Conservation (phyloP, 1,140 invertebrate species). For the Andricus grossulariae region DNA sequence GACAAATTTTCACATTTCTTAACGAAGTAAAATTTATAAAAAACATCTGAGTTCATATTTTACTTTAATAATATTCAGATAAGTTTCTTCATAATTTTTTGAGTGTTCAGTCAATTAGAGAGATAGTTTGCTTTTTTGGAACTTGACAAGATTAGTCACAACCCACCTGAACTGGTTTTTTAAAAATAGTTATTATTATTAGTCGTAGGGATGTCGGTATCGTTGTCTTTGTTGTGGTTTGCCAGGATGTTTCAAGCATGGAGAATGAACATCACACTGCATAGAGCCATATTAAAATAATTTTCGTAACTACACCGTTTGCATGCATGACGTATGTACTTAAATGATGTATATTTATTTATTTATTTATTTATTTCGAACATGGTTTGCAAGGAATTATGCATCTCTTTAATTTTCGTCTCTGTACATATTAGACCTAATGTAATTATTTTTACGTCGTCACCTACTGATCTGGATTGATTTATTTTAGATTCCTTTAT, state of each 20-base stretch:
- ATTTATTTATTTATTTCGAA: constrained; percentile 54
- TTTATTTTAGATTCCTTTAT: neutral
- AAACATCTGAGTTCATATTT: too few relatives aligned
- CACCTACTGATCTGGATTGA: too few relatives aligned
- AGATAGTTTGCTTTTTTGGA: neutral
- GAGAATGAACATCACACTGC: constrained; percentile 56
- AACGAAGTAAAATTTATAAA: too few relatives aligned
- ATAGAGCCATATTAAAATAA: constrained; percentile 41
- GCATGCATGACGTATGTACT: constrained; percentile 59
- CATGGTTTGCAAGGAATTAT: constrained; percentile 58
- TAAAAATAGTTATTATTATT: neutral
- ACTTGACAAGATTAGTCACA: neutral
- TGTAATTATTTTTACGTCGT: neutral
- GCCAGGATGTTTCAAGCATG: constrained; percentile 57
- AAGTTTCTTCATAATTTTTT: neutral
- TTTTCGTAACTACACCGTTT: constrained; percentile 48
- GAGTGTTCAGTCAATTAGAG: neutral
- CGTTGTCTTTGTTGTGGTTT: constrained; percentile 42
- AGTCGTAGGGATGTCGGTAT: constrained; percentile 15
- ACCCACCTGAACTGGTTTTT: neutral
- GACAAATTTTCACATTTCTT: too few relatives aligned
- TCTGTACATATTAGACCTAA: constrained; percentile 47
- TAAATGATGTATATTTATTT: constrained; percentile 17
- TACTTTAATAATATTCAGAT: neutral
- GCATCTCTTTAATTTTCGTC: constrained; percentile 68